phyloP scores from a whole-genome alignment of 2,888 invertebrate species.

The Melanotus villosus region DNA sequence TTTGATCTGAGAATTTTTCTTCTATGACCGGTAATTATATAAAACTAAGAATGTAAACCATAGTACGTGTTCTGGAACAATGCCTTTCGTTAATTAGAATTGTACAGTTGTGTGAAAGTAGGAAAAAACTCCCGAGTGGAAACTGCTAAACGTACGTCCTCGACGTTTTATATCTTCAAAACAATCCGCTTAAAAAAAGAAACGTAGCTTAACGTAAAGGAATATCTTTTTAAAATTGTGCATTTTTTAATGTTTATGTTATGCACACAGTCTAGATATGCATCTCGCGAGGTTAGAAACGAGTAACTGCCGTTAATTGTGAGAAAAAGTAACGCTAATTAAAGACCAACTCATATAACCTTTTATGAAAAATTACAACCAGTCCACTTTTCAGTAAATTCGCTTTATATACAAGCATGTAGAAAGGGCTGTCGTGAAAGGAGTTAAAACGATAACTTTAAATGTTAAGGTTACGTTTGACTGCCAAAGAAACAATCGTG shows the following conservation, averaged over 20 bases:
- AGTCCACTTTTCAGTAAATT: conserved; percentile 13
- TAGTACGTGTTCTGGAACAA: conserved; percentile 49
- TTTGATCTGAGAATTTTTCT: conserved; percentile 9
- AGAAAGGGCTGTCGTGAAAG: conserved; percentile 20
- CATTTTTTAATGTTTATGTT: conserved; percentile 7
- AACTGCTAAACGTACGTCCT: neutral
- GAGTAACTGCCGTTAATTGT: conserved; percentile 23
- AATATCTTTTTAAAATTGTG: neutral
- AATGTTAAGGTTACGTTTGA: conserved; percentile 17
- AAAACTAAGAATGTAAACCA: conserved; percentile 30
- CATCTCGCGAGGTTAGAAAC: conserved; percentile 22
- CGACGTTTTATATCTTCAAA: neutral
- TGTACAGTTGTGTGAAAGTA: conserved; percentile 47
- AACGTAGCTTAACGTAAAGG: neutral
- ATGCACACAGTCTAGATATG: conserved; percentile 24
- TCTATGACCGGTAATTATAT: conserved; percentile 19
- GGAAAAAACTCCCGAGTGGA: conserved; percentile 20
- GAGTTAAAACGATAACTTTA: conserved; percentile 6
- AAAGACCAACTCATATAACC: conserved; percentile 21
- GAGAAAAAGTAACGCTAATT: conserved; percentile 26
- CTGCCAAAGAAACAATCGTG: conserved; percentile 6
- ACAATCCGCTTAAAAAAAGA: neutral
- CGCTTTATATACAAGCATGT: too few species aligned
- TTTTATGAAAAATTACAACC: conserved; percentile 11
- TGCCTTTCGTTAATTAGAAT: conserved; percentile 47